Evolutionary conservation across 2,797 vertebrate species (phyloP), one percentile per base, ranked within the genome.

Genomic region (Characodon lateralis): DNA sequence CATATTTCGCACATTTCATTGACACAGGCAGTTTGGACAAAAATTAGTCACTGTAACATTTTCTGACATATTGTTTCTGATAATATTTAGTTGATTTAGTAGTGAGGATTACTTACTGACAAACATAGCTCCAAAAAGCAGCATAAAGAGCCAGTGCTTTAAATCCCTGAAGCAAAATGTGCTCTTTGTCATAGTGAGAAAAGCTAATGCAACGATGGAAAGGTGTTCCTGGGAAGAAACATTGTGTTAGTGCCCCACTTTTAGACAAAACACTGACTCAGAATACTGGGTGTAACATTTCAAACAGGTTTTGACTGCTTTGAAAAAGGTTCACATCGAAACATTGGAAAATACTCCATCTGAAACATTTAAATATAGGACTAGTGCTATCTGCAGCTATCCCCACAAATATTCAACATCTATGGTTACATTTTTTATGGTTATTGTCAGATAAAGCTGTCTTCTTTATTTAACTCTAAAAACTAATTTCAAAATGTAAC

Each of bases 271-370:
- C 71, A 82, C 55, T 26, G 50, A 72, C 20, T 35, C 26, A 55
- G 26, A 74, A 78, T 74, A 74, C 79, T 10, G 1, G 76, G 77
- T 72, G 35, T 91, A 56, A 50, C 16, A 80, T 92, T 89, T 86
- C 88, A 88, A 48, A 41, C 26, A 75, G 77, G 68, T 70, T 85
- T 87, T 76, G 72, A 77, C 61, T 78, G 35, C 39, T 82, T 26
- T 35, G 5, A 86, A 74, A 82, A 82, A 86, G 14, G 68, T n/a
- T 18, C 55, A 35, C 1, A 39, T 43, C 0, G 43, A 43, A 43
- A 43, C 43, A 43, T 7, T 43, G 43, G 5, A 43, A 9, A 7
- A 43, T 7, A 1, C 43, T 10, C 9, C 43, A 43, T 10, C 4
- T 10, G 6, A 43, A 43, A 43, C 1, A 48, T 48, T 48, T 12